Evolutionary conservation across 2,888 invertebrate genomes (phyloP).

Genomic region (Drosophila imparisetae): DNA sequence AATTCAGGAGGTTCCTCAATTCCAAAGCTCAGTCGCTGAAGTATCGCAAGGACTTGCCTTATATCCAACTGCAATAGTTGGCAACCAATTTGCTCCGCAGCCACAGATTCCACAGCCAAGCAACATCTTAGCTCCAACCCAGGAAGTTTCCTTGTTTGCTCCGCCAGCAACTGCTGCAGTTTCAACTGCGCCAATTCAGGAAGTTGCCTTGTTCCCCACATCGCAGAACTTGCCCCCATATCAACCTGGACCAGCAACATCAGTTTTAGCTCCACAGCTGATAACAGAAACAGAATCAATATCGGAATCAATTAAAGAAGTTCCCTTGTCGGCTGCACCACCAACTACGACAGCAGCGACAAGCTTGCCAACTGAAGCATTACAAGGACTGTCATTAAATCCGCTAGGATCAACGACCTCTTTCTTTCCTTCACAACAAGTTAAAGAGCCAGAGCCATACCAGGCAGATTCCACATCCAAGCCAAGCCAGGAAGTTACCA

Average conservation of each 20-base stretch:
- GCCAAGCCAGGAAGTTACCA: not conserved
- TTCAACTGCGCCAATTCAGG: conserved; percentile 1
- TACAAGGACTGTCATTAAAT: conserved; percentile 11
- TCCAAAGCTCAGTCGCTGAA: not conserved
- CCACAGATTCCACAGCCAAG: conserved; percentile 8
- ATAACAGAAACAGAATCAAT: not conserved
- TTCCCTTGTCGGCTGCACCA: conserved; percentile 36
- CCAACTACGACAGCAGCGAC: conserved; percentile 4
- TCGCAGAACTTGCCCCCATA: conserved; percentile 11
- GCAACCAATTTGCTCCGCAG: not conserved
- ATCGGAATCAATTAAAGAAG: conserved; percentile 7
- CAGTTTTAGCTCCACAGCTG: not conserved
- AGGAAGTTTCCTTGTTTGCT: conserved; percentile 12
- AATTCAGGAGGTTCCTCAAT: not conserved
- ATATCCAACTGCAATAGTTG: conserved; percentile 5
- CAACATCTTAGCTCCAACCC: not conserved
- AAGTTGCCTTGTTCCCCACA: conserved; percentile 1
- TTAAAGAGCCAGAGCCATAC: not conserved
- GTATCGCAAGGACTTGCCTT: conserved; percentile 6
- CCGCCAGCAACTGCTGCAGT: conserved; percentile 13
- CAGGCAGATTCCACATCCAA: not conserved
- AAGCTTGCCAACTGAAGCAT: not conserved
- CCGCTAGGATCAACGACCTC: conserved; percentile 14
- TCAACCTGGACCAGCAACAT: not conserved
- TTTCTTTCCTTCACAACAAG: conserved; percentile 27